Percentiles rank a stretch among this genome's conserved stretches.
phyloP scores from a whole-genome alignment of 2,797 vertebrate species.

The Lepidocolaptes lacrymiger region DNA sequence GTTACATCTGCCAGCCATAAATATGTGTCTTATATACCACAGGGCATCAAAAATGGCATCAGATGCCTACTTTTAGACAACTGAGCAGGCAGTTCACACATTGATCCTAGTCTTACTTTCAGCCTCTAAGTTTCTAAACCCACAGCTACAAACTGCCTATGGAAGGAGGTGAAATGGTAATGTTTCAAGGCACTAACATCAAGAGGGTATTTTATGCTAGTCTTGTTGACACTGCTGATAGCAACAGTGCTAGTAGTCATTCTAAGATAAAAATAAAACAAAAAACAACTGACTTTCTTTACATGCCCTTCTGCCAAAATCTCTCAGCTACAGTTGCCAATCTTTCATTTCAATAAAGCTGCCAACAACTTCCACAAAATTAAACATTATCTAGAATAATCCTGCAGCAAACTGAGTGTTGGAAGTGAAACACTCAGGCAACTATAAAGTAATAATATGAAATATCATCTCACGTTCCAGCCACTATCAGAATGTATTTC shows the following conservation, averaged over 20 bases:
- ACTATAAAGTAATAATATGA: neutral
- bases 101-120: neutral
- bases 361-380: neutral
- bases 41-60: neutral
- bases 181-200: neutral
- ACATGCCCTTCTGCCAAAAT: neutral
- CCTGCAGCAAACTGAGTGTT: neutral
- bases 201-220: neutral
- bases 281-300: neutral
- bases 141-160: neutral
- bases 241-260: neutral
- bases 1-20: neutral
- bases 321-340: neutral
- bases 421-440: neutral
- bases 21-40: accelerated
- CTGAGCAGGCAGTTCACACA: neutral
- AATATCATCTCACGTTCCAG: neutral
- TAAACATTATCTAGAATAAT: neutral
- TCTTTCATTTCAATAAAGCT: neutral
- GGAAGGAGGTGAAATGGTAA: neutral
- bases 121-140: neutral
- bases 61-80: neutral
- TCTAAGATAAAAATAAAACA: neutral
- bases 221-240: neutral
- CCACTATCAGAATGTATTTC: neutral